Evolutionary conservation across 2,797 vertebrate genomes (phyloP).

Genomic region (Propithecus deckenii): DNA sequence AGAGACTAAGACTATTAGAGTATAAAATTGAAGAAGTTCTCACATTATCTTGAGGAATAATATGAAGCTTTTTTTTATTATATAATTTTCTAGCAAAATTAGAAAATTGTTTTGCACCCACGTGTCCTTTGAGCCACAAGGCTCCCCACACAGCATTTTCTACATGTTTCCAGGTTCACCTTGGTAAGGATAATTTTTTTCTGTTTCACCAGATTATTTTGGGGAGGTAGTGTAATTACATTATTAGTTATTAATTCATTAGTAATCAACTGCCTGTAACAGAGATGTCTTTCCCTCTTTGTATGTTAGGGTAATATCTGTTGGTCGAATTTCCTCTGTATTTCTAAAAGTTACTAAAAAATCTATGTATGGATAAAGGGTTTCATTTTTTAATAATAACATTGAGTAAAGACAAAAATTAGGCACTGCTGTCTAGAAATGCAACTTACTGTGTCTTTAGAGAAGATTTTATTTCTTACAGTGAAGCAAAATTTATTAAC

Average conservation of each 20-base stretch:
- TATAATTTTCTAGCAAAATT: constrained; percentile 67
- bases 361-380: neutral
- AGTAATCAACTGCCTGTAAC: constrained; percentile 67
- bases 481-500: neutral
- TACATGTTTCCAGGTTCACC: constrained; percentile 68
- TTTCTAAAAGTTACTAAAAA: constrained; percentile 67
- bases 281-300: constrained; percentile 54
- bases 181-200: constrained; percentile 76
- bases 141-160: constrained; percentile 48
- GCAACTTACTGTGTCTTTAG: neutral
- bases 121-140: constrained; percentile 61
- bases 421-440: neutral
- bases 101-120: constrained; percentile 63
- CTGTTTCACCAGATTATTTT: constrained; percentile 69
- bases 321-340: neutral
- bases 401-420: constrained; percentile 23
- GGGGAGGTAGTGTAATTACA: constrained; percentile 43
- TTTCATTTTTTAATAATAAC: neutral
- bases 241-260: constrained; percentile 63
- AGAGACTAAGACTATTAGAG: constrained; percentile 66
- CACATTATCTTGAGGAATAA: constrained; percentile 76
- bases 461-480: neutral
- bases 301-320: constrained; percentile 36
- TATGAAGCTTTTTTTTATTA: constrained; percentile 65
- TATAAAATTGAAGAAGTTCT: constrained; percentile 72